Conservation (phyloP, 2,888 invertebrate genomes). For the Nasonovia ribisnigri region DNA sequence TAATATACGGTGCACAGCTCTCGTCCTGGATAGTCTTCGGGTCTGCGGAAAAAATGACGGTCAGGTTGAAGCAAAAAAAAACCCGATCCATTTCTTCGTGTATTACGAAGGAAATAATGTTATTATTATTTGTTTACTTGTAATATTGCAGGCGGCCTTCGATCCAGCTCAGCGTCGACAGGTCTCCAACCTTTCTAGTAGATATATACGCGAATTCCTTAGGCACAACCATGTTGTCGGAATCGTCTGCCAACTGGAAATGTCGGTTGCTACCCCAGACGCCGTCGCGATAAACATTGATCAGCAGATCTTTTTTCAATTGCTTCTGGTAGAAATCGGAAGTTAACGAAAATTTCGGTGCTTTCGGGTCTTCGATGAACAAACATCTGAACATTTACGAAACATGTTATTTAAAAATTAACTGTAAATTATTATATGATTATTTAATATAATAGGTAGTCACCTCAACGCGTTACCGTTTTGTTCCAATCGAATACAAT, state of each 20-base stretch:
- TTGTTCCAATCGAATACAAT: constrained; percentile 89
- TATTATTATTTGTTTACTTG: constrained; percentile 16
- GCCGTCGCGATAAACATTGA: constrained; percentile 81
- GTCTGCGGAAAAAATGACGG: constrained; percentile 66
- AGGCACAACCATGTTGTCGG: constrained; percentile 71
- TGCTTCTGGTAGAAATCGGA: constrained; percentile 76
- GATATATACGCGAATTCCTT: constrained; percentile 83
- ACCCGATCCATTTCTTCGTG: not conserved
- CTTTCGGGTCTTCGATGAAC: constrained; percentile 65
- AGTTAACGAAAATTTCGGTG: constrained; percentile 60
- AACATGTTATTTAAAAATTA: not conserved
- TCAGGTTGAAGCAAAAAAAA: not conserved
- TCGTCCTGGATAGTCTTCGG: constrained; percentile 71
- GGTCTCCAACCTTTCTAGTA: constrained; percentile 83
- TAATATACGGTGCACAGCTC: constrained; percentile 90
- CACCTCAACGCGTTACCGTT: constrained; percentile 83
- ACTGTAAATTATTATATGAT: not conserved
- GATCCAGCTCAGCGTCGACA: constrained; percentile 84
- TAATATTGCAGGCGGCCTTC: constrained; percentile 42
- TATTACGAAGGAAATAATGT: not conserved
- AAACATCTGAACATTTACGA: constrained; percentile 35
- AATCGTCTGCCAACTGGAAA: constrained; percentile 73
- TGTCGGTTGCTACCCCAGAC: constrained; percentile 87
- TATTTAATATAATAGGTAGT: not conserved
- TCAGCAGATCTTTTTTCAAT: constrained; percentile 79